A percentile compares a stretch with the other conserved stretches of the same genome.
These are phyloP conservation scores for Atlantisia rogersi DNA, from an alignment of 2,113 vertebrate genomes.

Conservation along the genomic window DNA sequence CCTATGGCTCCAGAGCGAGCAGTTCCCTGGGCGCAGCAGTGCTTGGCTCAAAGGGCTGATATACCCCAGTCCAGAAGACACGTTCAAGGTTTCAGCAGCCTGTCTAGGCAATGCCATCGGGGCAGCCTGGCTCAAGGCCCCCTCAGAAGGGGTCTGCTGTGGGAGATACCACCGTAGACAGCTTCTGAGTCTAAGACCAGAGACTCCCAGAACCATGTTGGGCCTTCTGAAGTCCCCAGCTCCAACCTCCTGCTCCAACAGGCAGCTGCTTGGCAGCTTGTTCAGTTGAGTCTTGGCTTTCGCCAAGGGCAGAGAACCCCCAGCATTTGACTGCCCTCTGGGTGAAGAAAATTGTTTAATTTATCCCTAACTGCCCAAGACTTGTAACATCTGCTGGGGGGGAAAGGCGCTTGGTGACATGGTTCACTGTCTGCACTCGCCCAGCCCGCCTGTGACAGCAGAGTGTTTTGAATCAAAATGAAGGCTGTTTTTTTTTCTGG, in stretches of 20 bases:
- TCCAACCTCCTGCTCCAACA: neutral
- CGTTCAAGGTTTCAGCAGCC: neutral
- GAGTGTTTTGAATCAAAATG: accelerated
- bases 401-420: accelerated
- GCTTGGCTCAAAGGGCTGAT: neutral
- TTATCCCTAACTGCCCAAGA: neutral
- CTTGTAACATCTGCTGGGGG: neutral
- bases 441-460: accelerated
- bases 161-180: neutral
- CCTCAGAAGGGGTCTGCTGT: neutral
- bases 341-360: neutral
- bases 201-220: accelerated
- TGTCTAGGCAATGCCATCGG: neutral
- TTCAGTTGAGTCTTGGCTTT: neutral
- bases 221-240: neutral
- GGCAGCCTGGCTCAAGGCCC: accelerated
- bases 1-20: neutral
- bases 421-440: neutral
- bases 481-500: neutral
- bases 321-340: neutral
- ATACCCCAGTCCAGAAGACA: neutral
- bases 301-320: neutral
- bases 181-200: neutral
- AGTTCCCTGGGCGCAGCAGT: neutral
- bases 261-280: neutral